These are phyloP conservation scores for Hermodice carunculata DNA, from an alignment of 2,888 invertebrate genomes.

Conservation along the genomic window DNA sequence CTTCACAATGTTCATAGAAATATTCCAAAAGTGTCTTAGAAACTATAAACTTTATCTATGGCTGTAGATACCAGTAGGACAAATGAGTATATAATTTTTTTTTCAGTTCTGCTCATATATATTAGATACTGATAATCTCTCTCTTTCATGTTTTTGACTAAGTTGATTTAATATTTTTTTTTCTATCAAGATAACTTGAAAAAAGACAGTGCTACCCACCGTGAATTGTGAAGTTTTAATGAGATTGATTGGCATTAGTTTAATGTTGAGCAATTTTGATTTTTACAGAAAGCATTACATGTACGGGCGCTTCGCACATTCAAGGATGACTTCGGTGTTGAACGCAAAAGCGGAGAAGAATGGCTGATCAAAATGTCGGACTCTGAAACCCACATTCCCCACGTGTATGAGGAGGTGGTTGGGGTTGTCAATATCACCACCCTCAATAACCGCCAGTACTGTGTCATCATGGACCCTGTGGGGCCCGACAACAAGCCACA, in stretches of 20 bases:
- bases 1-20: no score
- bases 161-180: not conserved
- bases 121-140: no score
- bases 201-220: not conserved
- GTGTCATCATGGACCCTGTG: slow-evolving; percentile 71
- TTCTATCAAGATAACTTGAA: not conserved
- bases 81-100: no score
- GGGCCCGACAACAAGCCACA: slow-evolving; percentile 64
- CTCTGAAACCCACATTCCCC: slow-evolving; percentile 72
- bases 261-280: no score
- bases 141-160: no score
- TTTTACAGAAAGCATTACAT: slow-evolving; percentile 71
- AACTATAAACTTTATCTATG: no score
- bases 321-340: slow-evolving; percentile 69
- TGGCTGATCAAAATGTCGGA: slow-evolving; percentile 71
- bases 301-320: slow-evolving; percentile 70
- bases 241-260: no score
- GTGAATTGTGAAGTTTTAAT: not conserved
- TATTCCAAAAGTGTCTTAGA: no score
- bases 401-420: slow-evolving; percentile 72
- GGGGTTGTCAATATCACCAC: slow-evolving; percentile 71
- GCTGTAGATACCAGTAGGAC: no score
- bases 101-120: no score
- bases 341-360: slow-evolving; percentile 72
- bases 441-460: slow-evolving; percentile 72